phyloP scores from a whole-genome alignment of 2,888 invertebrate genomes.

The Tridacna crocea region DNA sequence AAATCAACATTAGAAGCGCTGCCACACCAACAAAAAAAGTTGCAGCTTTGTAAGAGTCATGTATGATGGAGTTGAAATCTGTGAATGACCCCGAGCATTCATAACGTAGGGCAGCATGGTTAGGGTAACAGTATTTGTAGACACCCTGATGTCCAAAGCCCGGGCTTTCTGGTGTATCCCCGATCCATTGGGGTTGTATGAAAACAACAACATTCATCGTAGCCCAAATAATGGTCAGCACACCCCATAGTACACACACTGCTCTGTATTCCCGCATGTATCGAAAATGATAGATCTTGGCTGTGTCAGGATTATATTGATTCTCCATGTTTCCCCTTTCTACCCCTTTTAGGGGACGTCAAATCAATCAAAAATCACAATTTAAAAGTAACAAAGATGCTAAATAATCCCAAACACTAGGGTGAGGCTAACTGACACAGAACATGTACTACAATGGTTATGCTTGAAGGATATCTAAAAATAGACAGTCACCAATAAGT shows the following conservation, averaged over 20 bases:
- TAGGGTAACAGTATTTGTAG: constrained; percentile 91
- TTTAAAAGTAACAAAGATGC: constrained; percentile 40
- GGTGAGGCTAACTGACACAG: constrained; percentile 59
- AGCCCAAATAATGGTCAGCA: constrained; percentile 98
- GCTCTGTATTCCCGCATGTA: constrained; percentile 87
- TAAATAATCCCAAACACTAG: constrained; percentile 34
- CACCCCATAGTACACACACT: constrained; percentile 98
- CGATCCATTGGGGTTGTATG: constrained; percentile 90
- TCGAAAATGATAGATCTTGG: constrained; percentile 78
- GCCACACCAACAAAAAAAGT: constrained; percentile 95
- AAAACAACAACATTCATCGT: constrained; percentile 97
- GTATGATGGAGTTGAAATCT: constrained; percentile 90
- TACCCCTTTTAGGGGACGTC: constrained; percentile 47
- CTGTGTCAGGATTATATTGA: constrained; percentile 76
- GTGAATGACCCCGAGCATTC: constrained; percentile 91
- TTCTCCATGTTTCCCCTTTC: constrained; percentile 55
- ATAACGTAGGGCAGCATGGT: constrained; percentile 64
- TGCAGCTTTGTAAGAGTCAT: constrained; percentile 92
- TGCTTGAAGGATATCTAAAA: constrained; percentile 52
- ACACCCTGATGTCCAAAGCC: constrained; percentile 96
- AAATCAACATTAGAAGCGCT: constrained; percentile 92
- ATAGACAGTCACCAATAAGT: constrained; percentile 33
- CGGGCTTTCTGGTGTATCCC: constrained; percentile 80
- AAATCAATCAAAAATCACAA: constrained; percentile 42
- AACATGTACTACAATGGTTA: constrained; percentile 58